Percentiles rank a stretch among this genome's conserved stretches.
These are phyloP conservation scores for Hiodon alosoides DNA, from an alignment of 2,113 vertebrate genomes.

Conservation along the genomic window DNA sequence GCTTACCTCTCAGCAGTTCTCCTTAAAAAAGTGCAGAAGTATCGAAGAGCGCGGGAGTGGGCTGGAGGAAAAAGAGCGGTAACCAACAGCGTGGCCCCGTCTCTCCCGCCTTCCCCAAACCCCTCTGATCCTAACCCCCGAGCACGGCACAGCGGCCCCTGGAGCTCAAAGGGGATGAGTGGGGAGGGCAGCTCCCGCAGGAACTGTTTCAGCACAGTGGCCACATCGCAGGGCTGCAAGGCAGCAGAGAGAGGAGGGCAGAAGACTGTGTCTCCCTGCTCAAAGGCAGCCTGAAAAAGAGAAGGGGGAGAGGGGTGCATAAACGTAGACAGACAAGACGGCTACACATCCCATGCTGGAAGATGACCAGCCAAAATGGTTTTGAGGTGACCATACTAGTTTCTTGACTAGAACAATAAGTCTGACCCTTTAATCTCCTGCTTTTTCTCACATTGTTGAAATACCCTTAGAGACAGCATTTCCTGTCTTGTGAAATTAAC, in stretches of 20 bases:
- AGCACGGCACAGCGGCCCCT: slow-evolving; percentile 46
- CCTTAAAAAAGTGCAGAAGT: slow-evolving; percentile 49
- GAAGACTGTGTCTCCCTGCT: slow-evolving; percentile 36
- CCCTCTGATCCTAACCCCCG: slow-evolving; percentile 36
- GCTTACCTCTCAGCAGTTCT: slow-evolving; percentile 46
- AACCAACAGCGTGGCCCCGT: slow-evolving; percentile 40
- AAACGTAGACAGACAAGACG: not conserved
- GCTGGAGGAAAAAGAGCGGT: slow-evolving; percentile 45
- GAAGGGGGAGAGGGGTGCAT: not conserved
- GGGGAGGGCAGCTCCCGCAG: slow-evolving; percentile 48
- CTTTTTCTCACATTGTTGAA: not conserved
- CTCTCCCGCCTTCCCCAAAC: slow-evolving; percentile 19
- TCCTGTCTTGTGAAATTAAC: slow-evolving; percentile 15
- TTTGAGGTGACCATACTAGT: too few relatives aligned
- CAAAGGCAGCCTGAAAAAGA: slow-evolving; percentile 29
- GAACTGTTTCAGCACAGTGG: slow-evolving; percentile 54
- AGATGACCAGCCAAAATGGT: too few relatives aligned
- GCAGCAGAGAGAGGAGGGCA: slow-evolving; percentile 15
- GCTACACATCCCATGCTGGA: too few relatives aligned
- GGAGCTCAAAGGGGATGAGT: slow-evolving; percentile 44
- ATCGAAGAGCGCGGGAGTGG: slow-evolving; percentile 35
- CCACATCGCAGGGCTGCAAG: slow-evolving; percentile 50
- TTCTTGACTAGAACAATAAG: too few relatives aligned
- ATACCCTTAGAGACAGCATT: not conserved
- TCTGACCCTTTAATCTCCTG: not conserved